Percentiles rank a stretch among this genome's conserved stretches.
These are phyloP conservation scores for Mya arenaria DNA, from an alignment of 1,140 invertebrate genomes.

Conservation along the genomic window DNA sequence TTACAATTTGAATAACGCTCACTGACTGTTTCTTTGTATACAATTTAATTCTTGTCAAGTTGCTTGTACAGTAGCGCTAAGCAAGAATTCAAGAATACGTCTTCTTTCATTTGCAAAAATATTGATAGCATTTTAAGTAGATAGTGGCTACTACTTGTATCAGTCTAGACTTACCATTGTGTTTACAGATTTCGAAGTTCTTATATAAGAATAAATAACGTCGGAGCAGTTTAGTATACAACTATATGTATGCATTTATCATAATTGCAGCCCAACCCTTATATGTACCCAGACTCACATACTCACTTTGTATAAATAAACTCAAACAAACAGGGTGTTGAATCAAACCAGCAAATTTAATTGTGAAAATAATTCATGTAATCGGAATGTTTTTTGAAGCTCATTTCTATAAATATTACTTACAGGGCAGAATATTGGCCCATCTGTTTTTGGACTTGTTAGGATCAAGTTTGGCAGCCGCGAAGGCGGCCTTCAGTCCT, in stretches of 20 bases:
- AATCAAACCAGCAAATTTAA: not conserved
- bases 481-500: slow-evolving; percentile 92
- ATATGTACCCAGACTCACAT: not conserved
- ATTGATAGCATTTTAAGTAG: too few species aligned
- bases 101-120: too few species aligned
- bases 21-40: too few species aligned
- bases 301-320: not conserved
- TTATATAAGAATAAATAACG: too few species aligned
- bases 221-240: not conserved
- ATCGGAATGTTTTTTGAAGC: not conserved
- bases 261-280: not conserved
- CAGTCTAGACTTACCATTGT: too few species aligned
- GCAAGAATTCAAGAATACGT: too few species aligned
- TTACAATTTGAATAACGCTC: too few species aligned
- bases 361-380: not conserved
- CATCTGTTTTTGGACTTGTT: slow-evolving; percentile 99
- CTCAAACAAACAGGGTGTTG: not conserved
- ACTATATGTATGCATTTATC: not conserved
- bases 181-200: too few species aligned
- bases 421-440: slow-evolving; percentile 98
- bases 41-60: too few species aligned
- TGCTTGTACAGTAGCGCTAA: too few species aligned
- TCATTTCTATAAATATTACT: slow-evolving; percentile 43
- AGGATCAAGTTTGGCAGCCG: slow-evolving; percentile 95
- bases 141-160: too few species aligned